Conservation (phyloP, 1,140 invertebrate genomes). For the Piezodorus guildinii region DNA sequence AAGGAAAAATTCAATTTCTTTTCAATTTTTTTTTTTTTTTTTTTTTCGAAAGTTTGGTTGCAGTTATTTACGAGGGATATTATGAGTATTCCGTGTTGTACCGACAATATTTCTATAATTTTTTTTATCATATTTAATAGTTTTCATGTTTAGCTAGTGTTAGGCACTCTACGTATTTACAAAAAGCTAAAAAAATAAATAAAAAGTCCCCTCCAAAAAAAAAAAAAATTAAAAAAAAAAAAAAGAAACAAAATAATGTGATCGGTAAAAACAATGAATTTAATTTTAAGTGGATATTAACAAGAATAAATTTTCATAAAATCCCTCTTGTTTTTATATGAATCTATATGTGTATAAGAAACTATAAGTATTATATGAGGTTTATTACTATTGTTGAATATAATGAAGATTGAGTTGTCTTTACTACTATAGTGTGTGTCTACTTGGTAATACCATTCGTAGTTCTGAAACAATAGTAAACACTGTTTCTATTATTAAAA, state of each 20-base stretch:
- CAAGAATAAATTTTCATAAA: neutral
- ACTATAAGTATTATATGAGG: constrained; percentile 15
- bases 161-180: neutral
- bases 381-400: constrained; percentile 15
- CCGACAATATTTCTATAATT: constrained; percentile 3
- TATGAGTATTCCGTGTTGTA: neutral
- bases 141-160: neutral
- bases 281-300: constrained; percentile 5
- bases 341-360: constrained; percentile 6
- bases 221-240: neutral
- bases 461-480: constrained; percentile 12
- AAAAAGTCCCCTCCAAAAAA: no score
- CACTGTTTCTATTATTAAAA: constrained; percentile 15
- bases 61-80: neutral
- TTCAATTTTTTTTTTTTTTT: no score
- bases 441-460: constrained; percentile 17
- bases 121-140: neutral
- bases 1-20: neutral
- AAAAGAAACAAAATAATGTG: neutral
- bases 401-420: constrained; percentile 14
- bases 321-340: constrained; percentile 3
- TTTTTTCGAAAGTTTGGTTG: neutral
- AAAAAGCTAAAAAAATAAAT: neutral
- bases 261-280: constrained; percentile 2
- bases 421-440: constrained; percentile 19